Conservation (phyloP, 35 echinoderm and acorn worm genomes). For the Anneissia japonica region DNA sequence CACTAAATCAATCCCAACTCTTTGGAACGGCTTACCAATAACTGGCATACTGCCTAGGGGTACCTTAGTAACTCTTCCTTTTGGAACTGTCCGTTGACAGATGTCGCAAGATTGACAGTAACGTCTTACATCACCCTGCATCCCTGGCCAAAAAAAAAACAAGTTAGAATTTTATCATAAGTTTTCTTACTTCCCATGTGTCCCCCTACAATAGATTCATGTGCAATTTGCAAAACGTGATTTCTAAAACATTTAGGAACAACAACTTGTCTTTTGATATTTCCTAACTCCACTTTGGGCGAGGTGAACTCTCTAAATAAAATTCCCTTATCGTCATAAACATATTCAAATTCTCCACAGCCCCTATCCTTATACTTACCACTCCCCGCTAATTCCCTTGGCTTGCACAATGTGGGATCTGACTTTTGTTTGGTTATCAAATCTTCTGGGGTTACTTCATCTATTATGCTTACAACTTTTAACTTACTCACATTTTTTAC, state of each 20-base stretch:
- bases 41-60: slow-evolving; percentile 14
- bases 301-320: not conserved
- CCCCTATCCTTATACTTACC: not conserved
- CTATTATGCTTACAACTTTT: not conserved
- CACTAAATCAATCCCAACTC: slow-evolving; percentile 38
- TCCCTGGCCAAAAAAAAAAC: slow-evolving; percentile 38
- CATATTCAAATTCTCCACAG: not conserved
- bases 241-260: not conserved
- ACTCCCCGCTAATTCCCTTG: not conserved
- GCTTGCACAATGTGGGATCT: not conserved
- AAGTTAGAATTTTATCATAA: not conserved
- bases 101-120: slow-evolving; percentile 15
- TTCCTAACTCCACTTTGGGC: not conserved
- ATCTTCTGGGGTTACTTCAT: not conserved
- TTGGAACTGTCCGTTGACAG: not conserved
- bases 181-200: not conserved
- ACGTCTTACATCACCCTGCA: slow-evolving; percentile 17
- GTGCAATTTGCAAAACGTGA: not conserved
- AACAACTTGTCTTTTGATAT: not conserved
- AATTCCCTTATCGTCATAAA: not conserved
- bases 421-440: not conserved
- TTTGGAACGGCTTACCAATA: slow-evolving; percentile 31
- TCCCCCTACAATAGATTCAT: slow-evolving; percentile 4
- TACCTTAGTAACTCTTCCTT: not conserved
- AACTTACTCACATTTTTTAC: not conserved